Evolutionary conservation across 1,140 invertebrate species (phyloP), one percentile per base, ranked within the genome.

Genomic region (Mamestra configurata): DNA sequence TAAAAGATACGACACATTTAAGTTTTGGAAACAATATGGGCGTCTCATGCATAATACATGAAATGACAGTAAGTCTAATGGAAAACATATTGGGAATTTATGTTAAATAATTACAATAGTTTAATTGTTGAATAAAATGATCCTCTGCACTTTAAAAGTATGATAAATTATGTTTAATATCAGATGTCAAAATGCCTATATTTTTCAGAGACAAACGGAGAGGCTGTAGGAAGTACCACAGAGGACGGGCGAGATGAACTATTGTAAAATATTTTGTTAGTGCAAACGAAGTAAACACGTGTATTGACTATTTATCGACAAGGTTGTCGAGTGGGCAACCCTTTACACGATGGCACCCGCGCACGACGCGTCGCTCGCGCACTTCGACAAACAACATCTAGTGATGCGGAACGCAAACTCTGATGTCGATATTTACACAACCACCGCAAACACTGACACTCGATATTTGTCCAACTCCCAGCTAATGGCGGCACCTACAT

Each of bases 341-440:
- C 93, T 93, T 92, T 91, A 89, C 89, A 88, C 86, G 79, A 61
- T 84, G 84, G 85, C 88, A 84, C 88, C 87, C 87, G 86, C 84
- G 79, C 84, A 84, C 85, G 80, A 82, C 85, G 84, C 85, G 80
- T 82, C 83, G 84, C 88, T 79, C 22, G 31, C 79, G 86, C 84
- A 86, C 86, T 78, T 88, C 82, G 81, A 80, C 90, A 94, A 94
- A 95, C 91, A 94, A 82, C 82, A 73, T 87, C 88, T 95, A 94
- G 93, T 95, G 93, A 95, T 95, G 93, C 93, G 92, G 93, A 95
- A 94, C 93, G 92, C 93, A 94, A 95, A 94, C 92, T 89, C 82
- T 83, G 84, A 86, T 91, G 91, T 94, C 93, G 93, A 94, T 95
- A 88, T 94, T 94, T 92, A 89, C 91, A 78, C 86, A 80, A 83